Conservation (phyloP, 1,140 invertebrate species). For the Caenorhabditis briggsae region DNA sequence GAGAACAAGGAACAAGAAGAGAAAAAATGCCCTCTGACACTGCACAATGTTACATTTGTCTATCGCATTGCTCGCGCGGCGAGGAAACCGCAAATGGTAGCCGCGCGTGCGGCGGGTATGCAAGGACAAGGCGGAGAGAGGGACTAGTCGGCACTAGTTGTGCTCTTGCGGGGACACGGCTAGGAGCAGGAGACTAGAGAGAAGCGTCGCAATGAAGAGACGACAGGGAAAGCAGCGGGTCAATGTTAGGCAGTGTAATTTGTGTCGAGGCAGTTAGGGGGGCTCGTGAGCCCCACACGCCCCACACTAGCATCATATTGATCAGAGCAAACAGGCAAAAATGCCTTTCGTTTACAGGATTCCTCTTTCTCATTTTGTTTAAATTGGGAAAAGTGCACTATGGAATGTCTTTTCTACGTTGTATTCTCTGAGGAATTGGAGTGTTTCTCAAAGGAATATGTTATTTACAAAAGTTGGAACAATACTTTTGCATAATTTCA, state of each 20-base stretch:
- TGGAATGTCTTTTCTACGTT: no score
- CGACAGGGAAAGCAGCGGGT: not conserved
- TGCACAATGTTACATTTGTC: constrained; percentile 36
- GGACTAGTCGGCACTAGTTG: constrained; percentile 51
- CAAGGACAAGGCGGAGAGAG: constrained; percentile 18
- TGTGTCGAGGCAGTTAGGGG: not conserved
- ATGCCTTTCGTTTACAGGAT: not conserved
- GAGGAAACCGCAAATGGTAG: constrained; percentile 49
- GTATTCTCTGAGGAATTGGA: no score
- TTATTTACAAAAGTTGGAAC: no score
- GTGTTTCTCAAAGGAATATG: no score
- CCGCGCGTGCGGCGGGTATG: constrained; percentile 19
- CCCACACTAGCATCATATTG: not conserved
- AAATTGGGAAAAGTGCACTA: no score
- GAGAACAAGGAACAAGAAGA: not conserved
- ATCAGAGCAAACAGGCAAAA: constrained; percentile 17
- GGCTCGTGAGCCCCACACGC: not conserved
- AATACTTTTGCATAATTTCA: no score
- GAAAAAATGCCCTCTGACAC: constrained; percentile 9
- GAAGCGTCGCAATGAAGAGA: not conserved
- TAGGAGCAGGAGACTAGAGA: not conserved
- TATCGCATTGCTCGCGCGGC: not conserved
- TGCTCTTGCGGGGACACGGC: constrained; percentile 20
- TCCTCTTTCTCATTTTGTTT: no score
- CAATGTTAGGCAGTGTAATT: constrained; percentile 33